A percentile compares a stretch with the other conserved stretches of the same genome.
phyloP scores from a whole-genome alignment of 2,113 vertebrate species.

The Tetrax tetrax region DNA sequence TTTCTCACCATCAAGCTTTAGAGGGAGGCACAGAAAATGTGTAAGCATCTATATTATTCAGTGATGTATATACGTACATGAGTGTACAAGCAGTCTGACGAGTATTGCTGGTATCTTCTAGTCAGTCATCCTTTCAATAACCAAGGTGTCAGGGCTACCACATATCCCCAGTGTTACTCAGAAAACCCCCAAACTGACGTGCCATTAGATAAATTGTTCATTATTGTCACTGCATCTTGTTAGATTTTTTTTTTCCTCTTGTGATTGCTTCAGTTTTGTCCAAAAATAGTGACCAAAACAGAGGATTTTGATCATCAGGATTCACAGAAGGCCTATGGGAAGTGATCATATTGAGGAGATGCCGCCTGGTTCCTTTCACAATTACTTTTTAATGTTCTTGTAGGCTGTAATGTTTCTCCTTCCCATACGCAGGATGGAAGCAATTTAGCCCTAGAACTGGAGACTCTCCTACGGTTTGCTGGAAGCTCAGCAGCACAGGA shows the following conservation, averaged over 20 bases:
- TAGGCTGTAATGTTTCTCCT: not conserved
- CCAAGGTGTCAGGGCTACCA: not conserved
- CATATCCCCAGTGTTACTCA: not conserved
- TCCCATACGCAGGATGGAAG: not conserved
- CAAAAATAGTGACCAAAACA: not conserved
- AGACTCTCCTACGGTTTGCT: not conserved
- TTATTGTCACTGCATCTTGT: not conserved
- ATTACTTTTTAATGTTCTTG: not conserved
- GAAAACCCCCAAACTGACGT: not conserved
- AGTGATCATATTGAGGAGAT: not conserved
- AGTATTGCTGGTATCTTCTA: not conserved
- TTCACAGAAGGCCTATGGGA: not conserved
- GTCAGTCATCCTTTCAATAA: not conserved
- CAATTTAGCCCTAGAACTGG: not conserved
- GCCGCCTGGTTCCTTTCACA: not conserved
- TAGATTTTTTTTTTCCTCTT: not conserved
- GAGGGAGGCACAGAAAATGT: constrained; percentile 43
- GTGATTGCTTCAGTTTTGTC: not conserved
- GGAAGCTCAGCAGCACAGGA: not conserved
- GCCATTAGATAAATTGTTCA: not conserved
- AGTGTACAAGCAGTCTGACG: not conserved
- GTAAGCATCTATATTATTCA: constrained; percentile 50
- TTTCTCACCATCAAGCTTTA: constrained; percentile 62
- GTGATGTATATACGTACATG: not conserved
- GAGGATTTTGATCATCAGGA: not conserved